A percentile compares a stretch with the other conserved stretches of the same genome.
These are phyloP conservation scores for Cladopsammia gracilis DNA, from an alignment of 64 coral and sea anemone genomes.

Conservation along the genomic window DNA sequence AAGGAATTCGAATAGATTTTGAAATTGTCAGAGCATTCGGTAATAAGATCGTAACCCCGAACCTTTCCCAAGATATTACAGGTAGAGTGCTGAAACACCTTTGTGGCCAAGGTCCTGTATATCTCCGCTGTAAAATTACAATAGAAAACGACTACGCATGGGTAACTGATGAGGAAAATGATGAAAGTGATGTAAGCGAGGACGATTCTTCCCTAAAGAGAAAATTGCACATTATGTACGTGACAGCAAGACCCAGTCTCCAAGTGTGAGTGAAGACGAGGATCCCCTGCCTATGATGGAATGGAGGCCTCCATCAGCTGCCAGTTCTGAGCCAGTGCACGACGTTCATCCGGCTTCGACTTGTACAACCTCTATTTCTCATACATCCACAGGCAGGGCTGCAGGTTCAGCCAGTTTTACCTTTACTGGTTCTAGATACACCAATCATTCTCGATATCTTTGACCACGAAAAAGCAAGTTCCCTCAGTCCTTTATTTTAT, in stretches of 20 bases:
- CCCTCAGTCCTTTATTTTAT: no score
- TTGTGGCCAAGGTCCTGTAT: slow-evolving; percentile 72
- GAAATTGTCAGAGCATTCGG: slow-evolving; percentile 58
- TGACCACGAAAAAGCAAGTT: no score
- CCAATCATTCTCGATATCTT: no score
- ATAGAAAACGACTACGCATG: slow-evolving; percentile 53
- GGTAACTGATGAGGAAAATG: slow-evolving; percentile 47
- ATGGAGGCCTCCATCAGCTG: no score
- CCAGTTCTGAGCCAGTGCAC: no score
- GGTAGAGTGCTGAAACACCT: slow-evolving; percentile 68
- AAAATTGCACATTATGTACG: not conserved
- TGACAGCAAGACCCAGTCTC: not conserved
- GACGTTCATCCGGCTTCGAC: no score
- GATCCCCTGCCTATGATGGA: no score
- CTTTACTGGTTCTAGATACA: no score
- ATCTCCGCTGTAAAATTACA: slow-evolving; percentile 11
- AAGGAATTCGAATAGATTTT: slow-evolving; percentile 59
- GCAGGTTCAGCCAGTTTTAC: no score
- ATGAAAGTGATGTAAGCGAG: not conserved
- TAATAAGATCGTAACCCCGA: slow-evolving; percentile 52
- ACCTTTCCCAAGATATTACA: not conserved
- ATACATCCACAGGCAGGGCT: no score
- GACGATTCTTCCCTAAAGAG: not conserved
- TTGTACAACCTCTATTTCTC: no score
- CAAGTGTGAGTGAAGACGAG: not conserved